These are phyloP conservation scores for Narcine bancroftii DNA, from an alignment of 2,113 vertebrate genomes.

Conservation along the genomic window DNA sequence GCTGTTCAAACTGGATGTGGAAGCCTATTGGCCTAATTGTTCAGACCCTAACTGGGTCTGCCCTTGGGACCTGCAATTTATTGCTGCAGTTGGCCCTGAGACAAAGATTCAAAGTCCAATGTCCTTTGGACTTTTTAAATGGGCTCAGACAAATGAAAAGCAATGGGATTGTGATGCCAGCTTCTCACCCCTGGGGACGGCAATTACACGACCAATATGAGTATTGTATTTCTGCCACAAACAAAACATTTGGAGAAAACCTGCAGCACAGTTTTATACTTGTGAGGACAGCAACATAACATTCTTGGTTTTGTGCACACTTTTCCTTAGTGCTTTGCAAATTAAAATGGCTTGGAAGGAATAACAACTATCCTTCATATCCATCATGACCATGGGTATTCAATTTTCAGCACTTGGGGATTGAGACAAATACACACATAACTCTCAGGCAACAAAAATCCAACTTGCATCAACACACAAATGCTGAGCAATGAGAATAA, in stretches of 20 bases:
- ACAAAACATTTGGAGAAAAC: neutral
- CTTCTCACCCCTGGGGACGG: neutral
- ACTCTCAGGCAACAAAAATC: neutral
- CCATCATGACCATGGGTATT: neutral
- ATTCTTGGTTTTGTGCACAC: neutral
- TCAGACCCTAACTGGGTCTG: neutral
- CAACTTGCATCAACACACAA: neutral
- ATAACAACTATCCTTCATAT: neutral
- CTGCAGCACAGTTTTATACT: neutral
- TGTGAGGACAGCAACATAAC: neutral
- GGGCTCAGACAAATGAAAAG: neutral
- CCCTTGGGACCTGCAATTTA: neutral
- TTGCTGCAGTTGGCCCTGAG: neutral
- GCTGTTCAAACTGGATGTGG: neutral
- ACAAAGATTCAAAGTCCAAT: neutral
- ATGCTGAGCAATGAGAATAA: neutral
- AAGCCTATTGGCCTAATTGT: neutral
- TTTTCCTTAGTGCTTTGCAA: neutral
- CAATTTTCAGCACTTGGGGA: neutral
- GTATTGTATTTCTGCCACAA: neutral
- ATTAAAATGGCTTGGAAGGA: neutral
- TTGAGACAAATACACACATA: neutral
- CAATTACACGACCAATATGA: neutral
- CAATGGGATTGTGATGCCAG: neutral
- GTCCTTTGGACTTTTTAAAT: neutral